A percentile compares a stretch with the other conserved stretches of the same genome.
Conservation (phyloP, 2,888 invertebrate genomes). For the Argyra leucocephala region DNA sequence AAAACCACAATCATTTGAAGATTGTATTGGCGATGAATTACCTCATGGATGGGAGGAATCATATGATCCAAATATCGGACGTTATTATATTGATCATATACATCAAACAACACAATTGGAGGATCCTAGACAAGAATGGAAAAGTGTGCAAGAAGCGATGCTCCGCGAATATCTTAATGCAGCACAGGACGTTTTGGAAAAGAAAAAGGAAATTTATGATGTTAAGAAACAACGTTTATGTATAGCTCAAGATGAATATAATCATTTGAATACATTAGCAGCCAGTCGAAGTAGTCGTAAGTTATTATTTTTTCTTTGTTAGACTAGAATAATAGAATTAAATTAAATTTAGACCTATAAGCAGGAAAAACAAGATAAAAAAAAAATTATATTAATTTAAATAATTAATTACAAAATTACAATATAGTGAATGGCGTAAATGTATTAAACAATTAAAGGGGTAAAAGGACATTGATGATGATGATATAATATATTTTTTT, state of each 20-base stretch:
- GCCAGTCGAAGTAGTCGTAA: conserved; percentile 87
- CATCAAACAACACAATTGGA: conserved; percentile 92
- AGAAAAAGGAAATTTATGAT: conserved; percentile 92
- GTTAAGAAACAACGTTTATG: conserved; percentile 89
- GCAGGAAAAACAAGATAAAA: too few species aligned
- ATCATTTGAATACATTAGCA: conserved; percentile 80
- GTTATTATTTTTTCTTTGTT: conserved; percentile 32
- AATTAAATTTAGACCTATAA: too few species aligned
- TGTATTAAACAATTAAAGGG: conserved; percentile 77
- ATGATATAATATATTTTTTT: too few species aligned
- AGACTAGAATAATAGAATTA: background rate
- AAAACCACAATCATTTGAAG: conserved; percentile 93
- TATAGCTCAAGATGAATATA: conserved; percentile 91
- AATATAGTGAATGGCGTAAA: conserved; percentile 87
- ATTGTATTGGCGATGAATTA: conserved; percentile 94
- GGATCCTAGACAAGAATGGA: conserved; percentile 94
- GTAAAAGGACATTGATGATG: too few species aligned
- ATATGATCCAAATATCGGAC: conserved; percentile 86
- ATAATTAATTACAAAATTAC: conserved; percentile 82
- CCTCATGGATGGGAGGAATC: conserved; percentile 97
- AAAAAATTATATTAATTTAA: too few species aligned
- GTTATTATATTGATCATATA: conserved; percentile 94
- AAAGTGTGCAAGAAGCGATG: conserved; percentile 93
- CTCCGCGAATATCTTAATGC: conserved; percentile 90
- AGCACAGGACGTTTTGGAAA: conserved; percentile 91